Percentiles rank a stretch among this genome's conserved stretches.
These are phyloP conservation scores for Mallotus villosus DNA, from an alignment of 2,797 vertebrate genomes.

Conservation along the genomic window DNA sequence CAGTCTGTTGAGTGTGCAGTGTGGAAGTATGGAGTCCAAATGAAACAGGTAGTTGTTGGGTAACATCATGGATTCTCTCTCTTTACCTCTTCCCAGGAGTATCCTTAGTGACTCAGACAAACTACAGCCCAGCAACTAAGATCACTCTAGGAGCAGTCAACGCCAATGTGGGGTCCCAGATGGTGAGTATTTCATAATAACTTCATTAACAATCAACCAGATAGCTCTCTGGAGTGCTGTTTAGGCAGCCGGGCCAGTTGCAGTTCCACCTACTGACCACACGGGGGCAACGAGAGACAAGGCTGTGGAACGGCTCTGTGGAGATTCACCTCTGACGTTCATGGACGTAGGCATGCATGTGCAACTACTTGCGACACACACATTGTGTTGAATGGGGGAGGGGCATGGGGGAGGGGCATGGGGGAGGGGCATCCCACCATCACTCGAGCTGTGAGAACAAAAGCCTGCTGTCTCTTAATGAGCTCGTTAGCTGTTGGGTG, in stretches of 20 bases:
- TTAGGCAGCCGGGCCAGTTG: neutral
- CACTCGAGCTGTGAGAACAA: constrained; percentile 29
- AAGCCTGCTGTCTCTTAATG: constrained; percentile 37
- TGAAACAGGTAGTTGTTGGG: neutral
- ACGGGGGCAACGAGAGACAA: neutral
- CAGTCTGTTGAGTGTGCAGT: no score
- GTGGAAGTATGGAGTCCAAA: neutral
- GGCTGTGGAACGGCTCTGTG: no score
- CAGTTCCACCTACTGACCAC: constrained; percentile 1
- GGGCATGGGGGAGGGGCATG: neutral
- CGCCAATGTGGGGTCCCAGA: constrained; percentile 81
- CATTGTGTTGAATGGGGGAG: neutral
- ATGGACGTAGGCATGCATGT: neutral
- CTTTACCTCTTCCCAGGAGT: constrained; percentile 68
- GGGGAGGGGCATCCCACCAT: constrained; percentile 7
- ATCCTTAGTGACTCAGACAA: constrained; percentile 72
- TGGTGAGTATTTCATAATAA: constrained; percentile 70
- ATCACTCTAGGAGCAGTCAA: constrained; percentile 81
- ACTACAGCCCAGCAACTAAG: constrained; percentile 77
- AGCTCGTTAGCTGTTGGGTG: constrained; percentile 31
- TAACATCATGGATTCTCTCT: neutral
- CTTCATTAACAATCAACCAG: neutral
- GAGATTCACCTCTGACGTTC: neutral
- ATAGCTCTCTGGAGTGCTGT: no score
- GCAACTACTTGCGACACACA: neutral